phyloP scores from a whole-genome alignment of 2,888 invertebrate species.

The Watsonalla cultraria region DNA sequence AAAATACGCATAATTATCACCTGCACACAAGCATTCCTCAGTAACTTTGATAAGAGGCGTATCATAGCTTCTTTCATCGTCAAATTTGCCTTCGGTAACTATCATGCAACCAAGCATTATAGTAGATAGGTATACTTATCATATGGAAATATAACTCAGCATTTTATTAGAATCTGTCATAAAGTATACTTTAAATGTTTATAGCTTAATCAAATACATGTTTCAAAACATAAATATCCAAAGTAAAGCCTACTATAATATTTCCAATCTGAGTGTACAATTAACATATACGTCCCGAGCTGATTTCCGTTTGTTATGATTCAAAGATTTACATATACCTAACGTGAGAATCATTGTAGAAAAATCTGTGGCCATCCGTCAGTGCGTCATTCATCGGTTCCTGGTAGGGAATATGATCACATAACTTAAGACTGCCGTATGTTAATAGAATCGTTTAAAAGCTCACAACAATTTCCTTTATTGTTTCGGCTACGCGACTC shows the following conservation, averaged over 20 bases:
- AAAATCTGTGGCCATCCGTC: conserved; percentile 66
- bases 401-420: conserved; percentile 29
- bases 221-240: too few species aligned
- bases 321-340: conserved; percentile 63
- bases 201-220: too few species aligned
- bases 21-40: too few species aligned
- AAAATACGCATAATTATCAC: neutral
- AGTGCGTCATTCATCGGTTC: conserved; percentile 54
- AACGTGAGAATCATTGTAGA: conserved; percentile 58
- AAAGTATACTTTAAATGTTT: too few species aligned
- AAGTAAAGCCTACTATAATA: too few species aligned
- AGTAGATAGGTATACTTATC: too few species aligned
- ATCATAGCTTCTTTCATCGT: too few species aligned
- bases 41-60: too few species aligned
- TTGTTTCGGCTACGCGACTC: neutral
- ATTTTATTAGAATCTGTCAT: too few species aligned
- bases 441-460: conserved; percentile 4
- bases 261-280: conserved; percentile 15
- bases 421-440: conserved; percentile 9
- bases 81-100: too few species aligned
- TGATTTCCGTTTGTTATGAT: conserved; percentile 46
- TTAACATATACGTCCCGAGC: conserved; percentile 14
- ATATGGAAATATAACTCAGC: too few species aligned
- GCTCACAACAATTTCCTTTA: conserved; percentile 1
- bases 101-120: too few species aligned